Conservation (phyloP, 1,140 invertebrate genomes). For the Lycorma delicatula region DNA sequence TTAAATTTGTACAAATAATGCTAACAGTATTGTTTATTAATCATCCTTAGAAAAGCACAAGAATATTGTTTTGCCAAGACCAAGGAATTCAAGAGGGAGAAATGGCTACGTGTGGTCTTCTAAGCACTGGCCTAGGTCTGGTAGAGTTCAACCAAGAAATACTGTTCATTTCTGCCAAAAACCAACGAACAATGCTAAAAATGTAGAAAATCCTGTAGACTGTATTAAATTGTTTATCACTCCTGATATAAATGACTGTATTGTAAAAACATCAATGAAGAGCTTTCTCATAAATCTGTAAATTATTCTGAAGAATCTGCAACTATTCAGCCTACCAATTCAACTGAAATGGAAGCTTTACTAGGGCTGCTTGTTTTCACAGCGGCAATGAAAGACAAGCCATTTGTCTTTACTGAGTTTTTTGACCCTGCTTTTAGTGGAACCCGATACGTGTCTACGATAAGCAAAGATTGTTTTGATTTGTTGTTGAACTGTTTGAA, state of each 20-base stretch:
- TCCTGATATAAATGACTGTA: conserved; percentile 3
- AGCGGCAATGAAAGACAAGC: conserved; percentile 14
- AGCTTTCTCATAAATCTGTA: conserved; percentile 2
- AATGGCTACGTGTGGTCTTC: not conserved
- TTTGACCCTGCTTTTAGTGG: conserved; percentile 16
- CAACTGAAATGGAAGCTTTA: conserved; percentile 8
- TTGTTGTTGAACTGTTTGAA: conserved; percentile 19
- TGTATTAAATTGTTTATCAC: conserved; percentile 11
- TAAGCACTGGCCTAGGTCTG: not conserved
- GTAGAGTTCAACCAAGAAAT: not conserved
- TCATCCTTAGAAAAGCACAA: not conserved
- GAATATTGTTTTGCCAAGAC: not conserved
- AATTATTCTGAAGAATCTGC: not conserved
- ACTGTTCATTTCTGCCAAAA: conserved; percentile 5
- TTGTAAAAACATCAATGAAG: conserved; percentile 12
- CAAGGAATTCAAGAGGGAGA: not conserved
- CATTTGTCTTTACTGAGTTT: conserved; percentile 6
- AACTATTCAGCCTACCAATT: conserved; percentile 7
- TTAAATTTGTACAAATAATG: no score
- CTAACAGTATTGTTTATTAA: no score
- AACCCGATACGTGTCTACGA: conserved; percentile 20
- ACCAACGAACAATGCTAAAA: conserved; percentile 9
- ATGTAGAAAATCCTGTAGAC: conserved; percentile 5
- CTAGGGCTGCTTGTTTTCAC: conserved; percentile 10
- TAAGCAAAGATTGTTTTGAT: conserved; percentile 22